Conservation (phyloP, 2,797 vertebrate species). For the Pseudocheirus occidentalis region DNA sequence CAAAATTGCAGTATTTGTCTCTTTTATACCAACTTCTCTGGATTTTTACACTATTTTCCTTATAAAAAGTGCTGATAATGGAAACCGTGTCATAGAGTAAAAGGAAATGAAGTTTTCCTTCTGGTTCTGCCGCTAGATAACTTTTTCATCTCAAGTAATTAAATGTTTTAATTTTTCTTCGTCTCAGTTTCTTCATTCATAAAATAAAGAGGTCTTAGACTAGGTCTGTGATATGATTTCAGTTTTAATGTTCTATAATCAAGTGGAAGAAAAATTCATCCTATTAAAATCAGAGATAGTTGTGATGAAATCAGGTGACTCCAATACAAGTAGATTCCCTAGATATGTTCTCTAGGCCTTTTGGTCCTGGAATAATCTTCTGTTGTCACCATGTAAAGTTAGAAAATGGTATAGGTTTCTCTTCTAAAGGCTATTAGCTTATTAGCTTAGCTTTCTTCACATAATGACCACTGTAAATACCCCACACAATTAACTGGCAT, state of each 20-base stretch:
- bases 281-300: background rate
- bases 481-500: background rate
- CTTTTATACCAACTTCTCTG: background rate
- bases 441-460: too few relatives aligned
- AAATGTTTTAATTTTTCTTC: background rate
- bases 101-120: background rate
- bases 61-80: background rate
- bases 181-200: background rate
- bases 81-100: background rate
- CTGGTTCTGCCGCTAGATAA: background rate
- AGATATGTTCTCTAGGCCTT: background rate
- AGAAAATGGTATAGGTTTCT: background rate
- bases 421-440: background rate
- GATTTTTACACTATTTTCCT: background rate
- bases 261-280: background rate
- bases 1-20: background rate
- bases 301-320: background rate
- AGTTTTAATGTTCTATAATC: background rate
- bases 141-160: background rate
- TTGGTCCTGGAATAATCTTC: background rate
- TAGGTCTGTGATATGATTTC: background rate
- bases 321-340: background rate
- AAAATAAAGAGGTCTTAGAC: background rate
- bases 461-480: background rate
- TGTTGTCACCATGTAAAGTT: background rate